A percentile compares a stretch with the other conserved stretches of the same genome.
phyloP scores from a whole-genome alignment of 2,797 vertebrate species.

The Thalassophryne amazonica region DNA sequence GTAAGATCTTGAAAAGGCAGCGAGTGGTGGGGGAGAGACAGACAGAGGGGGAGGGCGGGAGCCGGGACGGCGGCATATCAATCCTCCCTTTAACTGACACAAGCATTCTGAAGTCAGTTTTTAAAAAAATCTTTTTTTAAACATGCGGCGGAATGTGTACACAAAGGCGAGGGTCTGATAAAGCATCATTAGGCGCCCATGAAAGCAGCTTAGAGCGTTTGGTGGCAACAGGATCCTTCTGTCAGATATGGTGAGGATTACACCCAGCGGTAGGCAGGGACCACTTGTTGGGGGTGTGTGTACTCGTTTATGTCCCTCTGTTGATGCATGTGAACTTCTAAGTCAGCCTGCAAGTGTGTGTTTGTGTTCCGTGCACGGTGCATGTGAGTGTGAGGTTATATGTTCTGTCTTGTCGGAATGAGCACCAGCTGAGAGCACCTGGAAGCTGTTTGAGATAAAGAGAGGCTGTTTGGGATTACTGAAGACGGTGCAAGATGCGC shows the following conservation, averaged over 20 bases:
- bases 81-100: constrained; percentile 70
- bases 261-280: constrained; percentile 24
- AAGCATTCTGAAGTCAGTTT: constrained; percentile 52
- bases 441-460: constrained; percentile 62
- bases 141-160: constrained; percentile 53
- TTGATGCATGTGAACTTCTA: not conserved
- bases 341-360: not conserved
- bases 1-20: constrained; percentile 71
- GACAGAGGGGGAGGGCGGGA: constrained; percentile 28
- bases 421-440: constrained; percentile 49
- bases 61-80: constrained; percentile 56
- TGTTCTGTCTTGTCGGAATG: constrained; percentile 30
- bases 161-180: constrained; percentile 51
- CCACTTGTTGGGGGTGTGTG: constrained; percentile 20
- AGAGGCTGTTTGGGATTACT: constrained; percentile 51
- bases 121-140: constrained; percentile 33
- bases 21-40: constrained; percentile 46
- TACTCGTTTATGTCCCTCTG: not conserved
- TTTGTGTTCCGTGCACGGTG: not conserved
- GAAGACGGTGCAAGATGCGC: constrained; percentile 34
- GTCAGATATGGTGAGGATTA: constrained; percentile 59
- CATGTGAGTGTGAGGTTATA: not conserved
- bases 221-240: constrained; percentile 48
- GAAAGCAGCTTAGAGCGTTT: constrained; percentile 45
- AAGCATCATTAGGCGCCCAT: constrained; percentile 63